These are phyloP conservation scores for Helicolenus hilgendorfi DNA, from an alignment of 2,797 vertebrate genomes.

Conservation along the genomic window DNA sequence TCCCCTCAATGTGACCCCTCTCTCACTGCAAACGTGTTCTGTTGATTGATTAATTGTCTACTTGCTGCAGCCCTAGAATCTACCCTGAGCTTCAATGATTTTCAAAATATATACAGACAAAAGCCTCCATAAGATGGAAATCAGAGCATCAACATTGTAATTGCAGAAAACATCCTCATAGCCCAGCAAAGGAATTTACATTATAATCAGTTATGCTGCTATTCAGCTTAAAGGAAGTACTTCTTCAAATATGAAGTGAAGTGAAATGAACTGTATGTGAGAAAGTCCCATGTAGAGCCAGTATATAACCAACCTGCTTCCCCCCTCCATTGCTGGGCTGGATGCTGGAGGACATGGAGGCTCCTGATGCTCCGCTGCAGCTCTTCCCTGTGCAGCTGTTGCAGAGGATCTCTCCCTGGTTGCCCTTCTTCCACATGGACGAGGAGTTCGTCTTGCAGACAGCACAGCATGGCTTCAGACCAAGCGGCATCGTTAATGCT, in stretches of 20 bases:
- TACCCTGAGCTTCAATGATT: neutral
- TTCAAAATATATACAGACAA: neutral
- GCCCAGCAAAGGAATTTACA: neutral
- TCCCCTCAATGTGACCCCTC: too few species aligned
- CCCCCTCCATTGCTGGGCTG: slow-evolving; percentile 92
- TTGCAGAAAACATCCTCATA: neutral
- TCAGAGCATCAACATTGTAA: neutral
- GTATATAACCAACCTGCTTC: slow-evolving; percentile 89
- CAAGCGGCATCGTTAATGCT: slow-evolving; percentile 93
- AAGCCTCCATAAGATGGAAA: neutral
- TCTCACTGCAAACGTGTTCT: too few species aligned
- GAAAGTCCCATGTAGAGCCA: neutral
- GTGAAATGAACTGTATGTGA: too few species aligned
- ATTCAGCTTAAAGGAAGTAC: neutral
- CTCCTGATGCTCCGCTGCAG: slow-evolving; percentile 79
- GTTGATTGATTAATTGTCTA: too few species aligned
- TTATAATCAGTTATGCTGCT: neutral
- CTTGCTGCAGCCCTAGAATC: too few species aligned
- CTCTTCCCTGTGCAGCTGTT: slow-evolving; percentile 95
- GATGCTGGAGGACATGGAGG: slow-evolving; percentile 87
- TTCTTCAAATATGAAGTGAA: neutral
- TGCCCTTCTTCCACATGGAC: slow-evolving; percentile 98
- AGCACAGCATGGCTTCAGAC: slow-evolving; percentile 96
- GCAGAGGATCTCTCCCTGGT: slow-evolving; percentile 96
- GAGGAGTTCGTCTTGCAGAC: slow-evolving; percentile 96